These are phyloP conservation scores for Chromis chromis DNA, from an alignment of 2,797 vertebrate species.

Conservation along the genomic window DNA sequence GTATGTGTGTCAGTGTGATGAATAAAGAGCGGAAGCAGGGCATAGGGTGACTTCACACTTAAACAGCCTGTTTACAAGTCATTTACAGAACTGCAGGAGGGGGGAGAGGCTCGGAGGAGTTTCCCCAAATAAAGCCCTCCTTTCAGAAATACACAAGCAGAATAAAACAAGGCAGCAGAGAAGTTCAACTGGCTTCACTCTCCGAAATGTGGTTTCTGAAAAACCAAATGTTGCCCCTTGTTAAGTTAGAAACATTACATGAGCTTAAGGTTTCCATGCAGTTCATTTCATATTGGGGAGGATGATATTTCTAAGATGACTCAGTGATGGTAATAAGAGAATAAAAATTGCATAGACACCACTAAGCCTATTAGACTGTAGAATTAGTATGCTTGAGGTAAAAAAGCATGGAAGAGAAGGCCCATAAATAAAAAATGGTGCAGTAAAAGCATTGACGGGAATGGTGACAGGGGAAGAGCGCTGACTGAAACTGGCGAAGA, in stretches of 20 bases:
- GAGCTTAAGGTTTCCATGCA: slow-evolving; percentile 2
- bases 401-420: slow-evolving; percentile 35
- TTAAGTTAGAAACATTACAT: slow-evolving; percentile 1
- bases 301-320: slow-evolving; percentile 22
- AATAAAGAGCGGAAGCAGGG: slow-evolving; percentile 79
- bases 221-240: slow-evolving; percentile 19
- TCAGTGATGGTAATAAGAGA: slow-evolving; percentile 1
- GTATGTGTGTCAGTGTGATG: slow-evolving; percentile 68
- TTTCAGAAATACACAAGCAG: slow-evolving; percentile 45
- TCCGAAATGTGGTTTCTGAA: slow-evolving; percentile 11
- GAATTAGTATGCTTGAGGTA: slow-evolving; percentile 52
- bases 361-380: slow-evolving; percentile 34
- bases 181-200: slow-evolving; percentile 14
- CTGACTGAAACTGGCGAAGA: slow-evolving; percentile 56
- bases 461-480: slow-evolving; percentile 59
- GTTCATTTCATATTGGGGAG: slow-evolving; percentile 12
- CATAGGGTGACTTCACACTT: slow-evolving; percentile 79
- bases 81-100: slow-evolving; percentile 71
- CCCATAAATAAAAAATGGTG: slow-evolving; percentile 74
- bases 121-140: slow-evolving; percentile 46
- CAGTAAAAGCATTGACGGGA: slow-evolving; percentile 57
- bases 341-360: slow-evolving; percentile 33
- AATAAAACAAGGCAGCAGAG: slow-evolving; percentile 21
- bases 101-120: slow-evolving; percentile 40
- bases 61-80: slow-evolving; percentile 79